Evolutionary conservation across 2,888 invertebrate genomes (phyloP), one percentile per base, ranked within the genome.

Genomic region (Eulithis testata): DNA sequence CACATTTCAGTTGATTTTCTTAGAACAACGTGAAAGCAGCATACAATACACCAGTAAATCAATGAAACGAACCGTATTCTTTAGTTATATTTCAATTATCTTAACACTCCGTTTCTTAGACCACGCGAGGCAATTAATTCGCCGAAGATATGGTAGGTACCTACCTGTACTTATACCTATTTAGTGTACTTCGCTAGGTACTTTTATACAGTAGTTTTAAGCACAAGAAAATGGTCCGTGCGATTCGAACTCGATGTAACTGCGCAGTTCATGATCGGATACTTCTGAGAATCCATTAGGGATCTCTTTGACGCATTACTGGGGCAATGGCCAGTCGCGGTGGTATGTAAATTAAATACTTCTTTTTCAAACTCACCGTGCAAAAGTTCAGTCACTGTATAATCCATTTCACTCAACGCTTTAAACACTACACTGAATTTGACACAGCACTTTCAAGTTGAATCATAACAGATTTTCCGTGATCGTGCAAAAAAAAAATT

Each of bases 211-310:
- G 67, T 73, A 75, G 72, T 73, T 80, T 79, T 76, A 77, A 78
- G 78, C 76, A 82, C 83, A 82, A 85, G 83, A 76, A 85, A 85
- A 81, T 81, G 76, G 75, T 72, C 78, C 76, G 72, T 79, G 77
- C 79, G 21, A 21, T 21, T 76, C 78, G 75, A 75, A 78, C 74
- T 78, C 76, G 72, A 51, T 81, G 76, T 83, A 86, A 90, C 88
- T 90, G 88, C 89, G 90, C 88, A 89, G 81, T 88, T 87, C 81
- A 83, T 69, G 72, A 72, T 73, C 80, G 71, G 77, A 79, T 77
- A 82, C 83, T 88, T 86, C 85, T 79, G 81, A 76, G 87, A 88
- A 88, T 82, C 83, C 83, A 86, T 86, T 86, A 87, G 80, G 79
- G 78, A 79, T 83, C 85, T 88, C 86, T 85, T 87, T 85, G 86